phyloP scores from a whole-genome alignment of 2,888 invertebrate species.

The Meganola albula region DNA sequence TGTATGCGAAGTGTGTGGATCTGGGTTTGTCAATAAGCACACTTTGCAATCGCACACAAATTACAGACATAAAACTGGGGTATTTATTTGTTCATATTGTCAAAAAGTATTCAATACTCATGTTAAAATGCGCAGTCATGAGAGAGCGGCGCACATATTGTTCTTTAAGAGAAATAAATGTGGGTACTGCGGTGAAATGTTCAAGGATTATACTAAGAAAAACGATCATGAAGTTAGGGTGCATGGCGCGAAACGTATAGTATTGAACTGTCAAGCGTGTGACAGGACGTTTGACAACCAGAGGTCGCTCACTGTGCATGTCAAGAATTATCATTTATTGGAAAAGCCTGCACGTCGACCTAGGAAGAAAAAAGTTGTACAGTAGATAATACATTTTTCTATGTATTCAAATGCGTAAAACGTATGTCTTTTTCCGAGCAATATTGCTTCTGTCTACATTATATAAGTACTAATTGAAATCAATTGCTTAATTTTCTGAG shows the following conservation, averaged over 20 bases:
- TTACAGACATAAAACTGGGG: slow-evolving; percentile 51
- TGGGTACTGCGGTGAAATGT: slow-evolving; percentile 50
- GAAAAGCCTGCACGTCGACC: too few relatives aligned
- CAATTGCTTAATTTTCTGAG: too few relatives aligned
- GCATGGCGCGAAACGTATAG: slow-evolving; percentile 54
- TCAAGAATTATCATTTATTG: slow-evolving; percentile 50
- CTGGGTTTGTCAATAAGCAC: slow-evolving; percentile 55
- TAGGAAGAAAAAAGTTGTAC: too few relatives aligned
- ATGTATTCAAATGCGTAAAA: too few relatives aligned
- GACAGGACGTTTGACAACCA: slow-evolving; percentile 66
- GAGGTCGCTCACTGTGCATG: slow-evolving; percentile 64
- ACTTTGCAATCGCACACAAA: slow-evolving; percentile 32
- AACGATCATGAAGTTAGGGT: slow-evolving; percentile 49
- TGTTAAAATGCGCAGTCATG: slow-evolving; percentile 41
- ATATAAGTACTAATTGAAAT: too few relatives aligned
- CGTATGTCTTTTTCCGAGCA: too few relatives aligned
- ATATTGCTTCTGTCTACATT: too few relatives aligned
- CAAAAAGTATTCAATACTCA: slow-evolving; percentile 39
- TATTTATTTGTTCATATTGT: slow-evolving; percentile 37
- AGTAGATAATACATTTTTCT: too few relatives aligned
- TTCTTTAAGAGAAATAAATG: slow-evolving; percentile 43
- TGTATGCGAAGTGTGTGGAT: slow-evolving; percentile 67
- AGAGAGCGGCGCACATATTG: slow-evolving; percentile 37
- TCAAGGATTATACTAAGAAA: slow-evolving; percentile 56
- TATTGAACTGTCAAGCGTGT: slow-evolving; percentile 64